Evolutionary conservation across 2,888 invertebrate genomes (phyloP).

Genomic region (Nasonia oneida): DNA sequence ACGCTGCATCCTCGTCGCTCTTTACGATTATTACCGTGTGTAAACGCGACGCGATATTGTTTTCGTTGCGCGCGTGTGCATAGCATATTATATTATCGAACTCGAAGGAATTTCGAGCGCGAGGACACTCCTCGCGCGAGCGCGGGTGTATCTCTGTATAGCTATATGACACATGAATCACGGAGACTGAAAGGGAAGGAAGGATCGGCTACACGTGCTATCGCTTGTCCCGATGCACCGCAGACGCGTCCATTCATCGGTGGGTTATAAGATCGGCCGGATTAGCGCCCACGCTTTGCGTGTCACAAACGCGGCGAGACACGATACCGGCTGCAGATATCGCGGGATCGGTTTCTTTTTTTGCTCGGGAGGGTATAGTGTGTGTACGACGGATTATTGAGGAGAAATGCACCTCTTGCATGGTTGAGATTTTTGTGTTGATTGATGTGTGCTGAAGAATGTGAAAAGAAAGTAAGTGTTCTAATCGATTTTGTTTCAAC

Average conservation of each 20-base stretch:
- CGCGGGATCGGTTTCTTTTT: background rate
- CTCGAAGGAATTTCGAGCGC: background rate
- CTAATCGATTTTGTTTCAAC: too few relatives aligned
- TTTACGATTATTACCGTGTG: too few relatives aligned
- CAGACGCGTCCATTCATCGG: constrained; percentile 10
- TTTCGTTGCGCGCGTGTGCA: background rate
- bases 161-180: background rate
- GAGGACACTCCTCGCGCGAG: background rate
- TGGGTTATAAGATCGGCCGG: constrained; percentile 2
- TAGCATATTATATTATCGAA: background rate
- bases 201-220: background rate
- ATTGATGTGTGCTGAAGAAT: too few relatives aligned
- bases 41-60: background rate
- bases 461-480: too few relatives aligned
- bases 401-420: too few relatives aligned
- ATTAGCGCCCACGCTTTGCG: background rate
- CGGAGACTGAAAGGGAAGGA: background rate
- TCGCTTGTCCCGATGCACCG: background rate
- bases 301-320: background rate
- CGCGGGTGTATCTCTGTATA: too few relatives aligned
- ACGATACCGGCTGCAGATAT: background rate
- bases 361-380: too few relatives aligned
- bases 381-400: too few relatives aligned
- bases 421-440: too few relatives aligned
- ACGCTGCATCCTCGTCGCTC: background rate